Conservation (phyloP, 2,797 vertebrate genomes). For the Sebastes nivosus region DNA sequence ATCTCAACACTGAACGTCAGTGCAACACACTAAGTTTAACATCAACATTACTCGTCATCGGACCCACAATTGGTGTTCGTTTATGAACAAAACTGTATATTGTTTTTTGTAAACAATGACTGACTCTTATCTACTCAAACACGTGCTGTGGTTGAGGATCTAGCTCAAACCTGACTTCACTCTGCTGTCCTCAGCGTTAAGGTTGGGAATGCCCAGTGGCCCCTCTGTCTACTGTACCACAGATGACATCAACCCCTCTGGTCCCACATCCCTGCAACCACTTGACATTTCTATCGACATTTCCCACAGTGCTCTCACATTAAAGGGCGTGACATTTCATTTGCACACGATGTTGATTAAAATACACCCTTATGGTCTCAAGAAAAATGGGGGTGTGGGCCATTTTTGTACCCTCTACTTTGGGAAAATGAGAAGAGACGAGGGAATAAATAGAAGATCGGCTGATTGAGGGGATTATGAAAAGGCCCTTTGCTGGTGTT, state of each 20-base stretch:
- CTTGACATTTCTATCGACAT: conserved; percentile 90
- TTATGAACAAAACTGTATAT: neutral
- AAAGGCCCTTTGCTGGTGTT: conserved; percentile 17
- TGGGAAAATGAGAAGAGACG: conserved; percentile 52
- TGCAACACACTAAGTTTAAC: neutral
- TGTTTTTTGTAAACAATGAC: conserved; percentile 4
- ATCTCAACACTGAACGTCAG: neutral
- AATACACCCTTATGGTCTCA: conserved; percentile 82
- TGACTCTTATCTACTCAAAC: conserved; percentile 16
- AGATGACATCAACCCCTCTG: conserved; percentile 81
- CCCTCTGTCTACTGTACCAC: conserved; percentile 70
- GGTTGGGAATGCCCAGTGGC: conserved; percentile 82
- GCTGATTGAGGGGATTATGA: conserved; percentile 36
- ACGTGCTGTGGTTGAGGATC: conserved; percentile 2
- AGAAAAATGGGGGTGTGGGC: conserved; percentile 66
- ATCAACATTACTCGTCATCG: neutral
- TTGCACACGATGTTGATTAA: conserved; percentile 87
- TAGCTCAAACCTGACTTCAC: conserved; percentile 26
- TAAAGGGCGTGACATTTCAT: conserved; percentile 89
- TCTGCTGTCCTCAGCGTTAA: conserved; percentile 58
- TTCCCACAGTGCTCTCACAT: conserved; percentile 86
- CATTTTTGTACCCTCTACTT: conserved; percentile 67
- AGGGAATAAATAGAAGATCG: conserved; percentile 50
- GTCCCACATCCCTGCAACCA: conserved; percentile 84
- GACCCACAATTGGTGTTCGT: neutral